Conservation (phyloP, 2,797 vertebrate species). For the Neostethus bicornis region DNA sequence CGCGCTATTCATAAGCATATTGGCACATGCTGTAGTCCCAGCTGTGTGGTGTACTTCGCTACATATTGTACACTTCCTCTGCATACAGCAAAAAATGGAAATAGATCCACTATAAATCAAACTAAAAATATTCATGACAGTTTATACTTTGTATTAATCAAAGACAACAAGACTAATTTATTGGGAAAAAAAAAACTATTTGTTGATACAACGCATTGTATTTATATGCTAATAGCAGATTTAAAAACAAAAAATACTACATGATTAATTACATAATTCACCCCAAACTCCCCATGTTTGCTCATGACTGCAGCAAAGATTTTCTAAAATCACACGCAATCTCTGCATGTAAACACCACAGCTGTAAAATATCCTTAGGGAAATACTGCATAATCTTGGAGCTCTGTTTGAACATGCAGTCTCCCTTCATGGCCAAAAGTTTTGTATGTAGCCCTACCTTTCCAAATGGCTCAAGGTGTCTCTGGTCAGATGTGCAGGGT, state of each 20-base stretch:
- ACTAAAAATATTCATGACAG: not conserved
- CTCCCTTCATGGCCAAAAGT: not conserved
- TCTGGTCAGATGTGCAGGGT: constrained; percentile 66
- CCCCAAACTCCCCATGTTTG: not conserved
- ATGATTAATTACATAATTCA: not conserved
- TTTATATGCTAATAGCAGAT: too few relatives aligned
- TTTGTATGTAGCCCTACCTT: constrained; percentile 57
- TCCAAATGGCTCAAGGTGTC: constrained; percentile 49
- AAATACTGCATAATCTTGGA: not conserved
- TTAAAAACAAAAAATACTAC: not conserved
- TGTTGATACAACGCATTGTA: not conserved
- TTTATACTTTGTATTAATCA: not conserved
- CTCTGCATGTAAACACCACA: not conserved
- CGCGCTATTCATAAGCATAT: not conserved
- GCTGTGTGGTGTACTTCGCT: not conserved
- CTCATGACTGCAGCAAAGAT: not conserved
- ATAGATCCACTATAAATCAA: not conserved
- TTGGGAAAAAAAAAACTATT: not conserved
- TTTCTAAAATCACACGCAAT: not conserved
- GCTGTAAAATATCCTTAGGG: not conserved
- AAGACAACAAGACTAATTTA: not conserved
- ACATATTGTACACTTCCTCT: not conserved
- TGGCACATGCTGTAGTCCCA: not conserved
- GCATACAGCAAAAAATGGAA: not conserved
- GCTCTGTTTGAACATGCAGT: not conserved